Evolutionary conservation across 2,113 vertebrate species (phyloP).

Genomic region (Toxostoma redivivum): DNA sequence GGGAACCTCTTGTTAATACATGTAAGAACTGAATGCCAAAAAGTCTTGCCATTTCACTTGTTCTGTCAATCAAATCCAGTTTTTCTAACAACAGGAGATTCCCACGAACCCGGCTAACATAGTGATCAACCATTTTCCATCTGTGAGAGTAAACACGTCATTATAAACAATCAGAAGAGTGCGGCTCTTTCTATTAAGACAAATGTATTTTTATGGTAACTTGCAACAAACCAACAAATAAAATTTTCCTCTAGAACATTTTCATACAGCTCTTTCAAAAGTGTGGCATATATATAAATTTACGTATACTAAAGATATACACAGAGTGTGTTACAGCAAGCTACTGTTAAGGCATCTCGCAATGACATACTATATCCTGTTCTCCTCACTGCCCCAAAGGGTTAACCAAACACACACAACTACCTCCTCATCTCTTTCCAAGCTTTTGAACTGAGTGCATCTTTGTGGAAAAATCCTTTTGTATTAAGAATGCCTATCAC

Average conservation of each 20-base stretch:
- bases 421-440: background rate
- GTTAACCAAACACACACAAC: background rate
- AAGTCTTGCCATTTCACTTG: constrained; percentile 93
- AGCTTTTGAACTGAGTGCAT: background rate
- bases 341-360: background rate
- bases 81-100: constrained; percentile 89
- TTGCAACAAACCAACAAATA: background rate
- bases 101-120: constrained; percentile 84
- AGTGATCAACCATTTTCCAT: constrained; percentile 97
- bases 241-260: background rate
- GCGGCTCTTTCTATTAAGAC: background rate
- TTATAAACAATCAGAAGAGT: background rate
- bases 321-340: background rate
- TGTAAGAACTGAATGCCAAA: constrained; percentile 98
- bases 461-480: background rate
- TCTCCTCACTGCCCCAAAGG: background rate
- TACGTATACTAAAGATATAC: background rate
- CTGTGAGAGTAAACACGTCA: constrained; percentile 66
- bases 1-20: constrained; percentile 93
- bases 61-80: constrained; percentile 91
- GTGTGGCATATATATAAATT: background rate
- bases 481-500: background rate
- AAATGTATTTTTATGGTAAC: background rate
- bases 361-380: background rate
- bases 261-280: background rate